Percentiles rank a stretch among this genome's conserved stretches.
Evolutionary conservation across 2,888 invertebrate species (phyloP).

Genomic region (Drosophila conformis): DNA sequence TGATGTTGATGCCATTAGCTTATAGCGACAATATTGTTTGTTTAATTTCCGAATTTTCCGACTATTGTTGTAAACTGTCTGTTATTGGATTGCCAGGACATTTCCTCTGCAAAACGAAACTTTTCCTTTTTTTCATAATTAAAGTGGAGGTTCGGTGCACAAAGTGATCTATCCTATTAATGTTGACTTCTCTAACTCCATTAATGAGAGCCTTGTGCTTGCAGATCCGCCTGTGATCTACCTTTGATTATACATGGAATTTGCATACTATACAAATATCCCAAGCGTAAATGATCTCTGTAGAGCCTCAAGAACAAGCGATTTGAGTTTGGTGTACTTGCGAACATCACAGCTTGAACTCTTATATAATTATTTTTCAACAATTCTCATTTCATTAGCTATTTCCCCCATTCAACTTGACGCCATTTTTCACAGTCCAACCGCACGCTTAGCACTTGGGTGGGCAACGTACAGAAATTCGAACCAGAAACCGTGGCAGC

Average conservation of each 20-base stretch:
- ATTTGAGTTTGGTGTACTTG: background rate
- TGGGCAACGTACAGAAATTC: background rate
- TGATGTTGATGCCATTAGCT: background rate
- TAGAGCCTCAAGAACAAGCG: background rate
- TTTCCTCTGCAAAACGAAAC: too few relatives aligned
- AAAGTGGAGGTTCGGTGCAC: background rate
- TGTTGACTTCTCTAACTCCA: background rate
- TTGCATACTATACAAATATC: background rate
- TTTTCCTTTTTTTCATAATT: background rate
- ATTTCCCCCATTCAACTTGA: conserved; percentile 14
- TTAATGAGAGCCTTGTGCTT: background rate
- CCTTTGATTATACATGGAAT: background rate
- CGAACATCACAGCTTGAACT: background rate
- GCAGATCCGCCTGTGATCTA: fast-evolving
- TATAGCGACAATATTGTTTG: background rate
- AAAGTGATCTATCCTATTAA: background rate
- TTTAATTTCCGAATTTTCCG: background rate
- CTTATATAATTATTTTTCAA: background rate
- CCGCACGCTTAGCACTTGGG: conserved; percentile 17
- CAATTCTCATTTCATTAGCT: conserved; percentile 9
- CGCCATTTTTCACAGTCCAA: conserved; percentile 21
- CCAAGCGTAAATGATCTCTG: background rate
- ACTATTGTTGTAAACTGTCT: background rate
- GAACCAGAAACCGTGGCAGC: conserved; percentile 2
- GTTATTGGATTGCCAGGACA: too few relatives aligned